Percentiles rank a stretch among this genome's conserved stretches.
phyloP scores from a whole-genome alignment of 92 coral and sea anemone genomes.

The Siderastrea siderea region DNA sequence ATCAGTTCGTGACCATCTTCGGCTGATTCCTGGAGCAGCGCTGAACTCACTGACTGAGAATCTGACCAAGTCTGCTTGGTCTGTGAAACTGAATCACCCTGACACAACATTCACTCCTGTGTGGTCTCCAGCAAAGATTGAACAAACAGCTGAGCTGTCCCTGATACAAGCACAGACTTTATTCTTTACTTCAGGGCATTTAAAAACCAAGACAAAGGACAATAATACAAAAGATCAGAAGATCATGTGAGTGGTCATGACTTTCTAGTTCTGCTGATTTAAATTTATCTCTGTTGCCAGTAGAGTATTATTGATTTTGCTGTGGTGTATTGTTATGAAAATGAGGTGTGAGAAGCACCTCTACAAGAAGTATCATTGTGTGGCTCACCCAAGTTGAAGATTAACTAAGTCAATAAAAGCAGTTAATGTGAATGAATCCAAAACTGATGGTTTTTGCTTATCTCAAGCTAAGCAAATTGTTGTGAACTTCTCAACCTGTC shows the following conservation, averaged over 20 bases:
- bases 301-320: no score
- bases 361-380: no score
- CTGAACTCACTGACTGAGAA: constrained; percentile 89
- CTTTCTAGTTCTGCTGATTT: no score
- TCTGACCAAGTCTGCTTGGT: constrained; percentile 87
- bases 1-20: constrained; percentile 84
- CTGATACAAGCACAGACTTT: constrained; percentile 92
- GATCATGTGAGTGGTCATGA: constrained; percentile 65
- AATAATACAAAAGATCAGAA: constrained; percentile 76
- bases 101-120: constrained; percentile 82
- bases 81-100: constrained; percentile 75
- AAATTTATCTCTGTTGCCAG: background rate
- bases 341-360: no score
- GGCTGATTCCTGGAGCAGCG: constrained; percentile 92
- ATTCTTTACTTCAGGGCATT: constrained; percentile 81
- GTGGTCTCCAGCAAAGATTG: constrained; percentile 85
- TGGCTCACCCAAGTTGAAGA: no score
- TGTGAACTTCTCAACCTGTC: constrained; percentile 62
- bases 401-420: no score
- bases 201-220: constrained; percentile 65
- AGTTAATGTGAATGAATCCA: no score
- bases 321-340: no score
- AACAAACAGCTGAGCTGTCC: constrained; percentile 87
- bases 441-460: no score
- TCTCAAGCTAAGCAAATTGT: no score